Conservation (phyloP, 2,888 invertebrate species). For the Apeira syringaria region DNA sequence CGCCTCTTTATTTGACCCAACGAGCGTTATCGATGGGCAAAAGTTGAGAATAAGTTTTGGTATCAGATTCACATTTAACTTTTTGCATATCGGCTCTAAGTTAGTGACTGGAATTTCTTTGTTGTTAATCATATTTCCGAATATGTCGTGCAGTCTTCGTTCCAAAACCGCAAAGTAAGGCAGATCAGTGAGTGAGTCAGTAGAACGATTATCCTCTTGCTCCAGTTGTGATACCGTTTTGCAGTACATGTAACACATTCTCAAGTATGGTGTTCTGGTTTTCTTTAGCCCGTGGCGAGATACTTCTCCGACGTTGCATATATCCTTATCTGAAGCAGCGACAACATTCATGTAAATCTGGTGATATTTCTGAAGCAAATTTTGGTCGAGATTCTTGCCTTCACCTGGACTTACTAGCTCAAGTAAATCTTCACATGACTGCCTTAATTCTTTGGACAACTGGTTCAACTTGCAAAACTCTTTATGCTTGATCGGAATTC, state of each 20-base stretch:
- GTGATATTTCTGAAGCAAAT: constrained; percentile 67
- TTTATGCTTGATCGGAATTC: constrained; percentile 74
- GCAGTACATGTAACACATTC: constrained; percentile 83
- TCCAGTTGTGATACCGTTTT: constrained; percentile 81
- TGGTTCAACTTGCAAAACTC: constrained; percentile 77
- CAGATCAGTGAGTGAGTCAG: constrained; percentile 46
- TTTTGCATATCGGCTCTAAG: constrained; percentile 87
- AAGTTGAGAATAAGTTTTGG: constrained; percentile 89
- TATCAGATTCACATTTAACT: constrained; percentile 88
- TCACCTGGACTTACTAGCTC: constrained; percentile 54
- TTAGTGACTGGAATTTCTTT: constrained; percentile 86
- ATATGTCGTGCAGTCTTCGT: constrained; percentile 82
- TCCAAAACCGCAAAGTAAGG: constrained; percentile 81
- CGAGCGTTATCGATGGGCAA: constrained; percentile 85
- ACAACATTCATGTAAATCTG: constrained; percentile 79
- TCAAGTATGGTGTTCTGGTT: constrained; percentile 71
- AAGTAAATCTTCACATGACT: constrained; percentile 75
- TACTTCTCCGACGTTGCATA: constrained; percentile 69
- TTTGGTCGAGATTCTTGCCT: constrained; percentile 49
- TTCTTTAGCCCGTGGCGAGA: constrained; percentile 63
- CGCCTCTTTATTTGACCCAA: constrained; percentile 63
- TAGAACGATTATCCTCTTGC: constrained; percentile 55
- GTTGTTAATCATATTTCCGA: constrained; percentile 87
- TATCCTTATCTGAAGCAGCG: constrained; percentile 73
- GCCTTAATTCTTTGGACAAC: constrained; percentile 70